Evolutionary conservation across 2,113 vertebrate species (phyloP).

Genomic region (Coptodon bakossiorum): DNA sequence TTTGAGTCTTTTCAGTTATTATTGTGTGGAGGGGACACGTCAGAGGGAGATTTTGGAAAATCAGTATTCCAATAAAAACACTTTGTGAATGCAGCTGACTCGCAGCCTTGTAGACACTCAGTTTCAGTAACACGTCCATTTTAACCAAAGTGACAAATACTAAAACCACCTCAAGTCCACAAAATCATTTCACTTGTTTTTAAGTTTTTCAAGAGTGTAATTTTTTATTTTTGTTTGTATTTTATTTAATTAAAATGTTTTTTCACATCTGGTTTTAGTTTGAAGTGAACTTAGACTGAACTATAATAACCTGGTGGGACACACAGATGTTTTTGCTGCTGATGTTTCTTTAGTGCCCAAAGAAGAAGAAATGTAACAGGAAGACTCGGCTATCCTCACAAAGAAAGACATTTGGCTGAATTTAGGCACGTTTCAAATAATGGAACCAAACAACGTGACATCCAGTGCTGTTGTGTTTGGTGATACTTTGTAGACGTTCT

Average conservation of each 20-base stretch:
- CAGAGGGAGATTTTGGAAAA: neutral
- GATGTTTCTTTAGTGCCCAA: neutral
- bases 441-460: neutral
- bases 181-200: neutral
- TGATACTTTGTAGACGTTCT: rapidly evolving
- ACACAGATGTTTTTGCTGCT: neutral
- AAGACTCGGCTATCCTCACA: neutral
- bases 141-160: too few relatives aligned
- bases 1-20: neutral
- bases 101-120: neutral
- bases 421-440: neutral
- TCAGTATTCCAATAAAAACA: neutral
- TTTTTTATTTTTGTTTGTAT: neutral
- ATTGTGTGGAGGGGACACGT: neutral
- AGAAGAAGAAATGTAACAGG: neutral
- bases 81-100: neutral
- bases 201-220: neutral
- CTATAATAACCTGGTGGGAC: neutral
- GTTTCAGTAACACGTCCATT: rapidly evolving
- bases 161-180: neutral
- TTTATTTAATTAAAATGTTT: neutral
- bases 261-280: neutral
- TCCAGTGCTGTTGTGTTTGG: neutral
- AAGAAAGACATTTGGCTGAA: neutral
- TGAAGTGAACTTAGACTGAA: neutral